A percentile compares a stretch with the other conserved stretches of the same genome.
phyloP scores from a whole-genome alignment of 1,140 invertebrate species.

The Scylla paramamosain region DNA sequence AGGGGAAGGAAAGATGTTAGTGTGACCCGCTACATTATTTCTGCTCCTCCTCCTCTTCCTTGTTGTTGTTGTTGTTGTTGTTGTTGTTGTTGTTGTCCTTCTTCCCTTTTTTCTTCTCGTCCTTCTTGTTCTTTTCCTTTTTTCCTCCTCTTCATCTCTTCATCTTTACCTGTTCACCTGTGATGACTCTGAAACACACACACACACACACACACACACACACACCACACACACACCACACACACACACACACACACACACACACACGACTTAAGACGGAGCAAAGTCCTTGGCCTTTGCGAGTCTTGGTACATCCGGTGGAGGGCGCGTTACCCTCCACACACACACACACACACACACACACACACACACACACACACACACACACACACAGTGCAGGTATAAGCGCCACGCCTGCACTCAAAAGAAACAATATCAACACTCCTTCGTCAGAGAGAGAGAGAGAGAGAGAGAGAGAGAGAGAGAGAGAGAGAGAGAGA shows the following conservation, averaged over 20 bases:
- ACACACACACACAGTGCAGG: slow-evolving; percentile 4
- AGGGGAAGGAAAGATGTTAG: neutral
- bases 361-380: slow-evolving; percentile 9
- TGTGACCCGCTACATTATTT: neutral
- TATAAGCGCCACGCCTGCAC: neutral
- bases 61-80: no score
- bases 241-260: slow-evolving; percentile 9
- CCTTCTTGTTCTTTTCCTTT: neutral
- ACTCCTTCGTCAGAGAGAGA: no score
- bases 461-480: no score
- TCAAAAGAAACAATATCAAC: no score
- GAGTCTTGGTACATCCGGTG: neutral
- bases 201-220: neutral
- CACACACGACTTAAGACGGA: neutral
- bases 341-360: slow-evolving; percentile 20
- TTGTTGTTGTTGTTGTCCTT: no score
- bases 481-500: no score
- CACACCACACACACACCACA: slow-evolving; percentile 10
- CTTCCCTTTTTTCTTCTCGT: no score
- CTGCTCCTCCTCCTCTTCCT: neutral
- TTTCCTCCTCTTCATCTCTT: neutral
- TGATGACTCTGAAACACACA: neutral
- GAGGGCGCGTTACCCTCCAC: neutral
- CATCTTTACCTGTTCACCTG: neutral
- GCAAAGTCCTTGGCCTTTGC: slow-evolving; percentile 5